phyloP scores from a whole-genome alignment of 2,888 invertebrate species.

The Athrips mouffetella region DNA sequence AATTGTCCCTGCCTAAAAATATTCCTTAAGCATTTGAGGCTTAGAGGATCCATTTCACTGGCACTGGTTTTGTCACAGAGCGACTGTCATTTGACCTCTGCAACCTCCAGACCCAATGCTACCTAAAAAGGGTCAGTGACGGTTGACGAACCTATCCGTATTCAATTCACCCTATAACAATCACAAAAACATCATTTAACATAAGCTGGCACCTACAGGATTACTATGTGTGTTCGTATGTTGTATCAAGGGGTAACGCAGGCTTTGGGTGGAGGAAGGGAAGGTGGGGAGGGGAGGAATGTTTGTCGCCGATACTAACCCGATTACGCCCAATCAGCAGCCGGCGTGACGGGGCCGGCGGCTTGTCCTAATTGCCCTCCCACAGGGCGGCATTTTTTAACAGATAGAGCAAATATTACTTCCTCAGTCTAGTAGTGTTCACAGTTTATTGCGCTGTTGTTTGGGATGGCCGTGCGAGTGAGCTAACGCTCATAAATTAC shows the following conservation, averaged over 20 bases:
- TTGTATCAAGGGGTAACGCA: neutral
- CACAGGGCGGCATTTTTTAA: conserved; percentile 73
- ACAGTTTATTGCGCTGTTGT: neutral
- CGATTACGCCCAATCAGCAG: conserved; percentile 76
- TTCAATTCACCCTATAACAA: too few species aligned
- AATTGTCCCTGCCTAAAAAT: too few species aligned
- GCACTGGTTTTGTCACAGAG: too few species aligned
- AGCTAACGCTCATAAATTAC: too few species aligned
- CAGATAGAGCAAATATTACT: conserved; percentile 63
- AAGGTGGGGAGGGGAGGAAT: conserved; percentile 27
- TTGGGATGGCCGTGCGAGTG: neutral
- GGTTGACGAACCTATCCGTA: too few species aligned
- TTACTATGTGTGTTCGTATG: neutral
- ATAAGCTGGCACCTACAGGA: too few species aligned
- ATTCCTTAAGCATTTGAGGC: too few species aligned
- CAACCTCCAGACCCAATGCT: too few species aligned
- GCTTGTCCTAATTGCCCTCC: conserved; percentile 67
- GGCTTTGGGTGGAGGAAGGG: conserved; percentile 22
- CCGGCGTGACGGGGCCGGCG: conserved; percentile 18
- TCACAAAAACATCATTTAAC: too few species aligned
- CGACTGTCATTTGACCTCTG: too few species aligned
- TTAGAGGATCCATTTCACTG: too few species aligned
- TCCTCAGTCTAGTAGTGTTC: neutral
- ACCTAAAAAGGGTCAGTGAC: too few species aligned
- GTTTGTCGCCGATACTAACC: conserved; percentile 72